A percentile compares a stretch with the other conserved stretches of the same genome.
Conservation (phyloP, 2,113 vertebrate species). For the Lagopus muta region DNA sequence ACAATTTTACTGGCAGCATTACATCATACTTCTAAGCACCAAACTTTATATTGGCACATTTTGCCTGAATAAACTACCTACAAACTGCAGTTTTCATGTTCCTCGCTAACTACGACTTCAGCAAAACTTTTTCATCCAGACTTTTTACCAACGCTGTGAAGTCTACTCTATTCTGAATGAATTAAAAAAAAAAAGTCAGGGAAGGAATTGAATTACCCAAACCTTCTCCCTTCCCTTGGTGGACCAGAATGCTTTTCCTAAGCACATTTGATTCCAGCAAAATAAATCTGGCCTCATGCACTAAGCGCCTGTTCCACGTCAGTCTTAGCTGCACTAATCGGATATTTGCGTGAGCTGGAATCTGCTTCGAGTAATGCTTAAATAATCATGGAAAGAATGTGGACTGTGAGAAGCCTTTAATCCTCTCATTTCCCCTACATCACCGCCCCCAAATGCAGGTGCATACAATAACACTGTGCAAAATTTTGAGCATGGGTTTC, state of each 20-base stretch:
- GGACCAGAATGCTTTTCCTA: not conserved
- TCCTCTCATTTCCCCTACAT: not conserved
- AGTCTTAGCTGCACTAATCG: conserved; percentile 32
- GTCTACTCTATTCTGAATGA: not conserved
- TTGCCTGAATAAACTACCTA: not conserved
- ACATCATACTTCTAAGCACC: not conserved
- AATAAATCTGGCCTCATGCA: not conserved
- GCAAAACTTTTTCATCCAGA: not conserved
- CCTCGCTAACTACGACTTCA: not conserved
- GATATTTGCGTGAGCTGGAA: conserved; percentile 39
- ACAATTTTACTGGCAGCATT: not conserved
- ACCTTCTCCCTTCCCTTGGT: not conserved
- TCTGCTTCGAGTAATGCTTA: not conserved
- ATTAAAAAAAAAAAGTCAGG: not conserved
- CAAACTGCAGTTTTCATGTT: not conserved
- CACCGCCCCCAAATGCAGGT: not conserved
- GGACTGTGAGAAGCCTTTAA: conserved; percentile 59
- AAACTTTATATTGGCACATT: not conserved
- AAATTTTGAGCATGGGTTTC: not conserved
- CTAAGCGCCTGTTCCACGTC: not conserved
- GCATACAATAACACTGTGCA: not conserved
- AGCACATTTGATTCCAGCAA: not conserved
- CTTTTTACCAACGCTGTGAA: not conserved
- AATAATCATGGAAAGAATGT: conserved; percentile 71
- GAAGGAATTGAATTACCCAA: not conserved